Conservation (phyloP, 2,888 invertebrate species). For the Scaptomyza polygonia region DNA sequence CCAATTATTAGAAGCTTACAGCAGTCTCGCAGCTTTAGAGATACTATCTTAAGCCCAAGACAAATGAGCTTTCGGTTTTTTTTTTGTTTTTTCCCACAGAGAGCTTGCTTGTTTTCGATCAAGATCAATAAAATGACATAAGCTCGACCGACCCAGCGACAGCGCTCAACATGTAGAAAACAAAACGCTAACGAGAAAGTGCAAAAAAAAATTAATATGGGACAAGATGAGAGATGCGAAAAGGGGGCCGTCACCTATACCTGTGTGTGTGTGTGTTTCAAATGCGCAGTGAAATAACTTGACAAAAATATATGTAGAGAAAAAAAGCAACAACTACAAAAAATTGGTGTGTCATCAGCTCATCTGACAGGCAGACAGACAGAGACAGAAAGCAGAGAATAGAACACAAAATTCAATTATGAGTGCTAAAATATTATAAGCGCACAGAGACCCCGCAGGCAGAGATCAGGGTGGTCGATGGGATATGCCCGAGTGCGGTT, state of each 20-base stretch:
- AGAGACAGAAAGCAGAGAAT: conserved; percentile 4
- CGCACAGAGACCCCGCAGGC: conserved; percentile 15
- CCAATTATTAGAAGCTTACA: conserved; percentile 40
- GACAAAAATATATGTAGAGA: conserved; percentile 30
- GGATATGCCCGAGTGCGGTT: conserved; percentile 9
- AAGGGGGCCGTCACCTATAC: neutral
- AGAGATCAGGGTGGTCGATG: conserved; percentile 2
- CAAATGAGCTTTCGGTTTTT: conserved; percentile 63
- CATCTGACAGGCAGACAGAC: conserved; percentile 12
- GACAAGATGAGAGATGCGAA: conserved; percentile 23
- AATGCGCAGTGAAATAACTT: conserved; percentile 69
- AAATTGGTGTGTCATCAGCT: conserved; percentile 41
- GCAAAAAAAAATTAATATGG: conserved; percentile 27
- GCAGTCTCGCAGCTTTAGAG: conserved; percentile 12
- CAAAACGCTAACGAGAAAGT: conserved; percentile 35
- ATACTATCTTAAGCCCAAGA: conserved; percentile 56
- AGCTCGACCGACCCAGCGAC: conserved; percentile 46
- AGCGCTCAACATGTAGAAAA: conserved; percentile 46
- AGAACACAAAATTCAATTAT: conserved; percentile 65
- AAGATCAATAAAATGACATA: conserved; percentile 76
- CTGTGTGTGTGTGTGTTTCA: conserved; percentile 30
- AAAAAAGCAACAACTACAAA: conserved; percentile 16
- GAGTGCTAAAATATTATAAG: too few species aligned
- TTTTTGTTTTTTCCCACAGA: conserved; percentile 29
- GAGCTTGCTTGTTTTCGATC: conserved; percentile 56